Conservation (phyloP, 2,888 invertebrate species). For the Ochropacha duplaris region DNA sequence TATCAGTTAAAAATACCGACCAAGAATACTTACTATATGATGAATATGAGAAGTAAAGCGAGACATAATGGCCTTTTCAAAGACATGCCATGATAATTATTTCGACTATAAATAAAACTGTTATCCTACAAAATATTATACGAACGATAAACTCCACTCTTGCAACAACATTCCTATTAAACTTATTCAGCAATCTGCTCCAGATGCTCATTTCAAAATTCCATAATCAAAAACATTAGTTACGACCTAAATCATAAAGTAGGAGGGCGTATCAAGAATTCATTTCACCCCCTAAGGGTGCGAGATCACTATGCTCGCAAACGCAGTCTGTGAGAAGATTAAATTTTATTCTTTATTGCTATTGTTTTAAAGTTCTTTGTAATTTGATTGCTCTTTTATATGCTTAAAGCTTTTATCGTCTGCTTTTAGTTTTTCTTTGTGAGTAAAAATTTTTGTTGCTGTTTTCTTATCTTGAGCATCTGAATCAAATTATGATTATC, state of each 20-base stretch:
- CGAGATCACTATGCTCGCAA: constrained; percentile 37
- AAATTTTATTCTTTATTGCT: constrained; percentile 51
- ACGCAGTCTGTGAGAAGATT: constrained; percentile 36
- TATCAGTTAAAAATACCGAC: no score
- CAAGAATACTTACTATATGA: no score
- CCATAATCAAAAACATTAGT: constrained; percentile 38
- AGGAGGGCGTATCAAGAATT: constrained; percentile 50
- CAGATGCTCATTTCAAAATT: constrained; percentile 12
- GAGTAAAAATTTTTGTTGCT: neutral
- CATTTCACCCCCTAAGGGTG: constrained; percentile 35
- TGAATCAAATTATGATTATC: neutral
- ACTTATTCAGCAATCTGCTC: constrained; percentile 4
- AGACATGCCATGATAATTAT: no score
- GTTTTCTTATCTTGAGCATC: neutral
- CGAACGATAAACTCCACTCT: neutral
- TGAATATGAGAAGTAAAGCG: no score
- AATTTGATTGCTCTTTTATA: constrained; percentile 21
- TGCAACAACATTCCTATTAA: neutral
- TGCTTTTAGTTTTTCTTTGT: neutral
- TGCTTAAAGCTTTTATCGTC: constrained; percentile 4
- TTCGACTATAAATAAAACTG: neutral
- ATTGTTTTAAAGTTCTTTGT: constrained; percentile 49
- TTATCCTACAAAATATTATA: neutral
- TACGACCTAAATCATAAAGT: constrained; percentile 46
- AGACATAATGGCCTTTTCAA: no score